Conservation (phyloP, 2,888 invertebrate species). For the Nebria salina region DNA sequence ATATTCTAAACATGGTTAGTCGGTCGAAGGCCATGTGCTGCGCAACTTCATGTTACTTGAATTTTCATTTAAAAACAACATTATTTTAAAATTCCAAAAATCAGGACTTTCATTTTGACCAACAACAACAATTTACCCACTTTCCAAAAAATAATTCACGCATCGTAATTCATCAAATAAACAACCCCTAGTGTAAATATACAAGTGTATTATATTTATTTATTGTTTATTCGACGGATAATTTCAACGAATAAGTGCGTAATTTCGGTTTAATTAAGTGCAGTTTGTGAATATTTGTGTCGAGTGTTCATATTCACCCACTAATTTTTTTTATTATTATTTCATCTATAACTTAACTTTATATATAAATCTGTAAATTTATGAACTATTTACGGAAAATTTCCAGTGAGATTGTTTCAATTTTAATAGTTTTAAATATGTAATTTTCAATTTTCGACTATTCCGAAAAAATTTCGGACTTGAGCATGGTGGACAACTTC, state of each 20-base stretch:
- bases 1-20: constrained; percentile 34
- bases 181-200: neutral
- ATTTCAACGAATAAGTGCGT: neutral
- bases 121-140: neutral
- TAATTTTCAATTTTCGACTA: neutral
- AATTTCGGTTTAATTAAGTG: no score
- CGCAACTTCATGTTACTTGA: constrained; percentile 13
- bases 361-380: neutral
- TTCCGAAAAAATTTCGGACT: neutral
- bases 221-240: neutral
- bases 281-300: no score
- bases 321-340: neutral
- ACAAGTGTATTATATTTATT: constrained; percentile 8
- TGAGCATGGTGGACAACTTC: neutral
- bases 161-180: neutral
- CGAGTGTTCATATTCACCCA: neutral
- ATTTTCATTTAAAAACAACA: constrained; percentile 27
- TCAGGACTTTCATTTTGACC: constrained; percentile 13
- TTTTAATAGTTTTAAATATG: neutral
- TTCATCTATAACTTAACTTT: neutral
- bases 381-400: neutral
- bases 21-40: constrained; percentile 32
- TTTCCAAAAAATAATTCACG: neutral
- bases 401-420: neutral
- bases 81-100: constrained; percentile 23